Base-by-base conservation (phyloP, 2,113 vertebrate species). In the Alectura lathami region DNA sequence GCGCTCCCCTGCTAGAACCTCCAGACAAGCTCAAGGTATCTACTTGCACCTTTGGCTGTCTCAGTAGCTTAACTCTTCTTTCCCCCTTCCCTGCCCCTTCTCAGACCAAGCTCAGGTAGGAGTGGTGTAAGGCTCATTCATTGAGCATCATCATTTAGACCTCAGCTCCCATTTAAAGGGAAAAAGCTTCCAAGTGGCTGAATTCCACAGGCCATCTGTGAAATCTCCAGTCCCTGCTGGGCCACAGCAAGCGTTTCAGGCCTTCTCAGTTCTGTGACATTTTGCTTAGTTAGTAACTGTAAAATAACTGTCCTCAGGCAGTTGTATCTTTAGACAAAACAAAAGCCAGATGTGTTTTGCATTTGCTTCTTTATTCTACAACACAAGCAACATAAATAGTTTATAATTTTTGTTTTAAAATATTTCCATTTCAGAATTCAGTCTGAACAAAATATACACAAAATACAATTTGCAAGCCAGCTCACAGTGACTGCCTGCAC, bases 1-100 rank as follows among this genome's bases (percentile, higher is more conserved):
- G 98, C 98, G 98, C 99, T 99, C 98, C 98, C 99, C 99, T 99
- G 99, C 99, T 99, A 99, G 99, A 99, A 99, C 98, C 99, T 99
- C 99, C 99, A 99, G 99, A 99, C 98, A 99, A 99, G 99, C 98
- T 99, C 99, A 99, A 99, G 99, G 98, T 98, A 27, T 42, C 60
- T 51, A 43, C 24, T 36, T 68, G 27, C 2, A 68, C 36, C 8
- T 51, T 43, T 30, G 74, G 13, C 29, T 50, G 26, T 29, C 60
- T 89, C 17, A 7, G 26, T 32, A 81, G 32, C 26, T 89, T 64
- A 63, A 82, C 16, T n/a, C 34, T 54, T 26, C 21, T 54, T 18
- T 8, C 22, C 4, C 15, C 18, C 12, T 34, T 27, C 14, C 12
- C 12, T 3, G 21, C 27, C 34, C 34, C 3, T 51, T 70, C 30